Evolutionary conservation across 1,140 invertebrate genomes (phyloP), one percentile per base, ranked within the genome.

Genomic region (Neodiprion virginianus): DNA sequence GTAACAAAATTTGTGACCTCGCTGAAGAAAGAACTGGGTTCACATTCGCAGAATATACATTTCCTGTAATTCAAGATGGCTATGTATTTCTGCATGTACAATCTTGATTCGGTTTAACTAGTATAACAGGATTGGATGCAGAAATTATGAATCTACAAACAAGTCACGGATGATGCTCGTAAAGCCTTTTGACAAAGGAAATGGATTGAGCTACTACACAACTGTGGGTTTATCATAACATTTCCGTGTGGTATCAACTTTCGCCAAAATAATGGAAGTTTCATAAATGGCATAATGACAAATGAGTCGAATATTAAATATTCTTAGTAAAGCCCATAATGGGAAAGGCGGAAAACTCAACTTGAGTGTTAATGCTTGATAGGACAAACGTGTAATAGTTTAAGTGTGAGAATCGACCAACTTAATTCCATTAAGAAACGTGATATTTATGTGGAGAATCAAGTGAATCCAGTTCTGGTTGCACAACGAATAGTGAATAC

Each of bases 101-200:
- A 53, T 53, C 10, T 53, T 53, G 50, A 53, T 14, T 11, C 50
- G 50, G 50, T 0, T 53, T 53, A n/a, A n/a, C 10, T 10, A 53
- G 50, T 53, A n/a, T 53, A 53, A 53, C 1, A n/a, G n/a, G 50
- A 53, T 53, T 14, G n/a, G 50, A 53, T 14, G 50, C n/a, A 53
- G n/a, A n/a, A 53, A 11, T 53, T 14, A n/a, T 14, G 21, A 40
- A 61, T 11, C 10, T 11, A 1, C 10, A 61, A 61, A 11, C 17
- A 17, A 10, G 21, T 68, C 67, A 68, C 67, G 17, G 17, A 40
- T 17, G 67, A 68, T 40, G n/a, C 17, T 68, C 10, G 67, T 74
- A 47, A 74, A 48, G 47, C 17, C 48, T 49, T 5, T 21, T 1
- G 72, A 66, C 49, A 61, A 28, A 14, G 61, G 72, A 47, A 61